A percentile compares a stretch with the other conserved stretches of the same genome.
These are phyloP conservation scores for Hyposoter dolosus DNA, from an alignment of 2,888 invertebrate genomes.

Conservation along the genomic window DNA sequence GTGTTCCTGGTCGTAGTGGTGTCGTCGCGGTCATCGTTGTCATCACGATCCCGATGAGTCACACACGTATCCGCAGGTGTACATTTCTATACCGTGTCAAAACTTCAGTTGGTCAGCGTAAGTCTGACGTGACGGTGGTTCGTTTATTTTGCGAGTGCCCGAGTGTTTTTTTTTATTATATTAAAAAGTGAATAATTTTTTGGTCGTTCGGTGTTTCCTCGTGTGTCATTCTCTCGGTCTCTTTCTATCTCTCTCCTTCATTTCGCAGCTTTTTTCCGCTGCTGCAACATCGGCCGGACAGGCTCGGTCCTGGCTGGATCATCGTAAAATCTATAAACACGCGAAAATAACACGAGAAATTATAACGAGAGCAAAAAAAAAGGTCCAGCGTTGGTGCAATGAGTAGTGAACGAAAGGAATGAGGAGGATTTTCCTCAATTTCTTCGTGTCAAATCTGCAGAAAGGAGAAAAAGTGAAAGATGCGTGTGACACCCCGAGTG, in stretches of 20 bases:
- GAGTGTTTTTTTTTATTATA: conserved; percentile 10
- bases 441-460: conserved; percentile 15
- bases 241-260: conserved; percentile 7
- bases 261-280: conserved; percentile 10
- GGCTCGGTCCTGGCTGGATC: conserved; percentile 23
- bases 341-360: background rate
- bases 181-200: conserved; percentile 5
- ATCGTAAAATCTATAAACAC: conserved; percentile 22
- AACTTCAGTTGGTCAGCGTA: conserved; percentile 57
- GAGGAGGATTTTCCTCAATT: conserved; percentile 75
- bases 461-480: conserved; percentile 73
- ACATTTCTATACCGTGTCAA: conserved; percentile 42
- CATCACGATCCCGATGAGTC: conserved; percentile 56
- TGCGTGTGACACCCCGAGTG: conserved; percentile 75
- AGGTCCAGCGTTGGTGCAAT: background rate
- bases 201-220: conserved; percentile 21
- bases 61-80: conserved; percentile 57
- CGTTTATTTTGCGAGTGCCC: background rate
- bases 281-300: conserved; percentile 31
- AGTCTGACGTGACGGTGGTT: conserved; percentile 56
- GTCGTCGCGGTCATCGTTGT: conserved; percentile 17
- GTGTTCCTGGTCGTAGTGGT: conserved; percentile 19
- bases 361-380: background rate
- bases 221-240: conserved; percentile 12
- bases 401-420: conserved; percentile 65